Conservation (phyloP, 64 coral and sea anemone genomes). For the Astreopora myriophthalma region DNA sequence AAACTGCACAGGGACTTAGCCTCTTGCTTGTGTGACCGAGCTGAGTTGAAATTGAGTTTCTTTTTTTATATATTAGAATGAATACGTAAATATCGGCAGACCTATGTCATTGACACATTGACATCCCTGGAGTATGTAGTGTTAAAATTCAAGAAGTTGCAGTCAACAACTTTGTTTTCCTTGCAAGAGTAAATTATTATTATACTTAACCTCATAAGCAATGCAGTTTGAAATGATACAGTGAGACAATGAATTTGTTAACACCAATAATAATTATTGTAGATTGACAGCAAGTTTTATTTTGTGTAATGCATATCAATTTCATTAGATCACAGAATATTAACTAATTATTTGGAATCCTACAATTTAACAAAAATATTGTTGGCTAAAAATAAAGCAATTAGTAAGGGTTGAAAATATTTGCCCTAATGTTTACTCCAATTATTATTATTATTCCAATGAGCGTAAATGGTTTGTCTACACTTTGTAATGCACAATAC, state of each 20-base stretch:
- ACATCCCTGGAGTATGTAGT: background rate
- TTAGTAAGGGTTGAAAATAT: too few relatives aligned
- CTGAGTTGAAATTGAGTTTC: too few relatives aligned
- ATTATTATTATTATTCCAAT: background rate
- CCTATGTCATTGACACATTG: background rate
- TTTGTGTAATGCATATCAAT: background rate
- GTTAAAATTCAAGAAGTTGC: background rate
- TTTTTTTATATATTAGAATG: too few relatives aligned
- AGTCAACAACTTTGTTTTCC: background rate
- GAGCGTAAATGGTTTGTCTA: background rate
- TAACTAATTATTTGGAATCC: background rate
- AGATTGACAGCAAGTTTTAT: background rate
- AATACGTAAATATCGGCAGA: too few relatives aligned
- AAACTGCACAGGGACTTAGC: background rate
- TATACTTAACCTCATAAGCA: background rate
- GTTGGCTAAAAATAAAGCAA: background rate
- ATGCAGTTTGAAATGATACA: background rate
- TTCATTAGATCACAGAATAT: background rate
- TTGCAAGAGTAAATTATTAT: slow-evolving; percentile 14
- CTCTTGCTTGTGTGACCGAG: background rate
- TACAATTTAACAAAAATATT: too few relatives aligned
- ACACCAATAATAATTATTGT: background rate
- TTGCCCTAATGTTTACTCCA: background rate
- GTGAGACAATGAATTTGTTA: background rate
- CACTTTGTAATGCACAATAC: background rate